A percentile compares a stretch with the other conserved stretches of the same genome.
Conservation (phyloP, 2,797 vertebrate species). For the Rhabdomys pumilio region DNA sequence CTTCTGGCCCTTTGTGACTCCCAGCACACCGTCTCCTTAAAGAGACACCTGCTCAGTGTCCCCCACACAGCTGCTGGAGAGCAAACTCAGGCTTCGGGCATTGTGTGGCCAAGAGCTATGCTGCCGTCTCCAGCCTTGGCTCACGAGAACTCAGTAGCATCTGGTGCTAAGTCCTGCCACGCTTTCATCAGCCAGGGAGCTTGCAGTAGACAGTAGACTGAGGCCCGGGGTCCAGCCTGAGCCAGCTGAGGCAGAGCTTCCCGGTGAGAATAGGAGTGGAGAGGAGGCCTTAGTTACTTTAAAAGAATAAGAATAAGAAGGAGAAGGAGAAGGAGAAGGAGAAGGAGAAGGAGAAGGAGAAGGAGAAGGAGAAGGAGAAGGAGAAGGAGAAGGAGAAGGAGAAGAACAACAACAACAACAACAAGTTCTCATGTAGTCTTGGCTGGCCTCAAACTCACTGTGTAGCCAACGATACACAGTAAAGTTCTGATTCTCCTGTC, state of each 20-base stretch:
- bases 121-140: background rate
- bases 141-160: background rate
- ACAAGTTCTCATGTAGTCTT: background rate
- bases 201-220: background rate
- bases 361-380: no score
- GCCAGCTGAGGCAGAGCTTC: constrained; percentile 3
- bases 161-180: background rate
- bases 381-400: no score
- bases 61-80: background rate
- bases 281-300: background rate
- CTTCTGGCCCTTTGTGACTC: constrained; percentile 49
- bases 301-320: background rate
- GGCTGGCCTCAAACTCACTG: background rate
- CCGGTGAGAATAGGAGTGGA: background rate
- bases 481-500: background rate
- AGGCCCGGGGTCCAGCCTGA: background rate
- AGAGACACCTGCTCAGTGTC: constrained; percentile 49
- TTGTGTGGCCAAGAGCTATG: background rate
- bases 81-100: background rate
- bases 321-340: no score
- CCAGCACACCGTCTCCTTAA: constrained; percentile 56
- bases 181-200: background rate
- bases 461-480: background rate
- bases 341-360: no score
- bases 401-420: background rate